Base-by-base conservation (phyloP, 2,797 vertebrate species). In the Pterois miles region DNA sequence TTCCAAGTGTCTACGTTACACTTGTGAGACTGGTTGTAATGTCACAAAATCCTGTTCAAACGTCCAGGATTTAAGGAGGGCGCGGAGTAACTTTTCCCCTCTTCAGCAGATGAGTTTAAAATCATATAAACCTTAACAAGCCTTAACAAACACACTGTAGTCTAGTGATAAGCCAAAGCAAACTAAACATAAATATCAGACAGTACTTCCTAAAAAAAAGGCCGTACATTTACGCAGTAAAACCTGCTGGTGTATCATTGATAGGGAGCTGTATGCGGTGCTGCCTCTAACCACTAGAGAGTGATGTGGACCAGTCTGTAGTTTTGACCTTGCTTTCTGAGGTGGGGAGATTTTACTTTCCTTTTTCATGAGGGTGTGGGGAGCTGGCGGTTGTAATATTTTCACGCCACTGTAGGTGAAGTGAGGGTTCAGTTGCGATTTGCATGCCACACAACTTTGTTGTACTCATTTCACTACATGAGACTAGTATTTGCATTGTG, bases 271-370 rank as follows among this genome's bases (percentile, higher is more conserved):
- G 31, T n/a, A 0, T 83, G 83, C 73, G 58, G 8, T 88, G 5
- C 75, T 7, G 9, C 23, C 4, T 74, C 1, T 78, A 12, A 20
- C 89, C 94, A 86, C 91, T 87, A 91, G 93, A 91, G 93, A 73
- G 88, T 22, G 82, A 25, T 87, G 87, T 87, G 85, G 83, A 80
- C 85, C 85, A 91, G 86, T 84, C 64, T 33, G 88, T 87, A 48
- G 72, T 90, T 81, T 87, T 94, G 93, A 94, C 92, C 93, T 94
- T 94, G 91, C 87, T 72, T 65, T 84, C 80, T 88, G 74, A 91
- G 82, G 83, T 82, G 77, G 85, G 68, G 53, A 88, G 76, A 84
- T 64, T 70, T 23, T 34, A 2, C 25, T 66, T 59, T 57, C 23
- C 20, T 58, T 34, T 70, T 58, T 23, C 6, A 53, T 63, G 58